Base-by-base conservation (phyloP, 1,140 invertebrate species). In the Oryzaephilus surinamensis region DNA sequence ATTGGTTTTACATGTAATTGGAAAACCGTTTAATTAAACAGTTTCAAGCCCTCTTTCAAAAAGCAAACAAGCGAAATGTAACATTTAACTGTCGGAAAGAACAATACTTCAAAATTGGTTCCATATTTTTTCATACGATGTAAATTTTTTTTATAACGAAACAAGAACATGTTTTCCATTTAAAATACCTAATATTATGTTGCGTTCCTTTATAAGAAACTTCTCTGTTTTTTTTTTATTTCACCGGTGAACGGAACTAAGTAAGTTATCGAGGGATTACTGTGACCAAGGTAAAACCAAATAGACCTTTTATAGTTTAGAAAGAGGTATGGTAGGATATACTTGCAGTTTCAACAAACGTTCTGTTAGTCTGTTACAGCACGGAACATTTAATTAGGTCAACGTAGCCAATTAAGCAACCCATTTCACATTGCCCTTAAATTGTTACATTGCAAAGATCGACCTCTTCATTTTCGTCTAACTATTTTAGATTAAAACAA, bases 361-460 rank as follows among this genome's bases (percentile, higher is more conserved):
- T 20, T 24, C 23, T 24, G 5, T 24, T 24, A n/a, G 10, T 33
- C 18, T 13, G 12, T 17, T 35, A 20, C 10, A 33, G 16, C 27
- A 37, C 17, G 32, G 41, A 36, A 32, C 17, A 37, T 42, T 42
- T 42, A 42, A 42, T 42, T 42, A 42, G 41, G 41, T 42, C 41
- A 42, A 28, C 32, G 28, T 14, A 31, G 32, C 41, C 41, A 42
- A 42, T 42, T 42, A 42, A 28, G 23, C 33, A 42, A 17, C 11
- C 41, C 41, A 42, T 42, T 42, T 36, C 41, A 36, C 33, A 27
- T 41, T 15, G 30, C 24, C 29, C 30, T 34, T 11, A 19, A 38
- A 38, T 38, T 38, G 36, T 31, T 30, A 29, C 26, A 38, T 13
- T 21, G 32, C 32, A 23, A 34, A 26, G 33, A 27, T 36, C 33